phyloP scores from a whole-genome alignment of 2,888 invertebrate genomes.

The Tuta absoluta region DNA sequence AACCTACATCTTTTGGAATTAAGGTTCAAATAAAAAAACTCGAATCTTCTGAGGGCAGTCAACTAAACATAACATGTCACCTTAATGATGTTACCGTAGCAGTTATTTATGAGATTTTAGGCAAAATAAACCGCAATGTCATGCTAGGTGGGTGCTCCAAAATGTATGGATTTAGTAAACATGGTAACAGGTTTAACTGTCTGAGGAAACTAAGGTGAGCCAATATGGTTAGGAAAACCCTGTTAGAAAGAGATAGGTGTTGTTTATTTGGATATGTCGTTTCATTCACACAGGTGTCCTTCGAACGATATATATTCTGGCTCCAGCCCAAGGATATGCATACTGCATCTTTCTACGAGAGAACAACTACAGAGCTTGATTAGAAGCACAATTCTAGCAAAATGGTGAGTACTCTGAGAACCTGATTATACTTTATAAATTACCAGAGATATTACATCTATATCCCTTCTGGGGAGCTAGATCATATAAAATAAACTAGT shows the following conservation, averaged over 20 bases:
- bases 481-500: too few relatives aligned
- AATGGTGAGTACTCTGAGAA: conserved; percentile 1
- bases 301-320: conserved; percentile 35
- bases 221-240: conserved; percentile 29
- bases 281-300: conserved; percentile 29
- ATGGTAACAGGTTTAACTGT: conserved; percentile 31
- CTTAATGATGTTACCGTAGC: too few relatives aligned
- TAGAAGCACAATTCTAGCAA: not conserved
- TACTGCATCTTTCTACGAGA: conserved; percentile 15
- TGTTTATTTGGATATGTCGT: conserved; percentile 21
- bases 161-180: conserved; percentile 24
- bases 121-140: conserved; percentile 1
- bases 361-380: not conserved
- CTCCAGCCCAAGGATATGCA: conserved; percentile 18
- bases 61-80: not conserved
- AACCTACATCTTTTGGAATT: too few relatives aligned
- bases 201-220: conserved; percentile 22
- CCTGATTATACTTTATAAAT: too few relatives aligned
- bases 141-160: not conserved
- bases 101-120: conserved; percentile 14
- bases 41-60: not conserved
- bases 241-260: conserved; percentile 29
- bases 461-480: too few relatives aligned
- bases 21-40: not conserved
- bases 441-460: too few relatives aligned